A percentile compares a stretch with the other conserved stretches of the same genome.
Evolutionary conservation across 1,140 invertebrate genomes (phyloP).

Genomic region (Cheumatopsyche charites): DNA sequence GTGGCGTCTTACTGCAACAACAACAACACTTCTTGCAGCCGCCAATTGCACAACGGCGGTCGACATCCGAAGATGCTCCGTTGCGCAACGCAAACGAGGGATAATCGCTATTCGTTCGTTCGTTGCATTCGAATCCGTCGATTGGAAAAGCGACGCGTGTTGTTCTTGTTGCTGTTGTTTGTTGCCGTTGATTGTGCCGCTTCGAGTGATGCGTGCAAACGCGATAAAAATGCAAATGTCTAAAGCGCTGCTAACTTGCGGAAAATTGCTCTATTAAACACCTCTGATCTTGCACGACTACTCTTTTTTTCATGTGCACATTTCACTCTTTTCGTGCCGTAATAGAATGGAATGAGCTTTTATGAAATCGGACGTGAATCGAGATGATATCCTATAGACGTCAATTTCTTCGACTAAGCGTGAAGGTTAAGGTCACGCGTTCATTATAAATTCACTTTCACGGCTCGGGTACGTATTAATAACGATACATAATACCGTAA

Average conservation of each 20-base stretch:
- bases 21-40: background rate
- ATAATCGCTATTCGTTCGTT: background rate
- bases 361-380: background rate
- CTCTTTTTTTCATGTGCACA: background rate
- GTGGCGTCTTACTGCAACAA: background rate
- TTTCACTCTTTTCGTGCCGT: background rate
- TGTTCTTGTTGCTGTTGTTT: background rate
- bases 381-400: background rate
- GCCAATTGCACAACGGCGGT: constrained; percentile 7
- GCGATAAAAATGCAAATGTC: constrained; percentile 20
- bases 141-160: background rate
- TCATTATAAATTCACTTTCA: constrained; percentile 13
- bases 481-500: constrained; percentile 11
- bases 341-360: background rate
- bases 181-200: constrained; percentile 12
- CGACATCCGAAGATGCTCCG: constrained; percentile 12
- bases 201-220: background rate
- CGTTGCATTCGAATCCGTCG: background rate
- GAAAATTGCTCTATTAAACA: constrained; percentile 25
- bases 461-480: background rate
- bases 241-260: constrained; percentile 13
- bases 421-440: constrained; percentile 14
- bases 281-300: background rate
- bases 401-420: background rate
- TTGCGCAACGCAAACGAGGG: constrained; percentile 10